phyloP scores from a whole-genome alignment of 2,113 vertebrate genomes.

The Oplegnathus fasciatus region DNA sequence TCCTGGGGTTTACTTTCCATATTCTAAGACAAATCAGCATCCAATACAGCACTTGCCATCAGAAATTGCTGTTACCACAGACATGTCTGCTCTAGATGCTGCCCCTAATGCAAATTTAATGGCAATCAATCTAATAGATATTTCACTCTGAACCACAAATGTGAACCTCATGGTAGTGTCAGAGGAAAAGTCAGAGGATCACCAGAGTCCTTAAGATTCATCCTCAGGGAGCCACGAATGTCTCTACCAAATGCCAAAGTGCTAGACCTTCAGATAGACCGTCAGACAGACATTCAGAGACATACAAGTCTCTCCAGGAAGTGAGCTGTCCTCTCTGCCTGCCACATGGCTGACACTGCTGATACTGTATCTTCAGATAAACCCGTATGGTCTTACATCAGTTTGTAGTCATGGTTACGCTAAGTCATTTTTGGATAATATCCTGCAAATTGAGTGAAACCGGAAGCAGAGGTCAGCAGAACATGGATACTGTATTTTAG shows the following conservation, averaged over 20 bases:
- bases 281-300: neutral
- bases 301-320: neutral
- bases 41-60: no score
- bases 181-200: no score
- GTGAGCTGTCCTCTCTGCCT: neutral
- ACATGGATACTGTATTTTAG: neutral
- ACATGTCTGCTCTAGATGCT: neutral
- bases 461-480: slow-evolving; percentile 12
- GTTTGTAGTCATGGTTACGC: slow-evolving; percentile 24
- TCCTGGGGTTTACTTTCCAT: no score
- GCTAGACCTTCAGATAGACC: neutral
- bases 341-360: neutral
- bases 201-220: no score
- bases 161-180: no score
- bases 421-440: neutral
- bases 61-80: no score
- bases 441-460: slow-evolving; percentile 22
- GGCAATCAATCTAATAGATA: neutral
- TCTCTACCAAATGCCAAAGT: neutral
- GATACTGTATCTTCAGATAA: neutral
- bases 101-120: no score
- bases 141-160: neutral
- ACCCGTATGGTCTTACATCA: neutral
- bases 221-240: neutral
- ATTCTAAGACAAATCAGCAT: no score